Evolutionary conservation across 1,140 invertebrate species (phyloP).

Genomic region (Drosophila chauvacae): DNA sequence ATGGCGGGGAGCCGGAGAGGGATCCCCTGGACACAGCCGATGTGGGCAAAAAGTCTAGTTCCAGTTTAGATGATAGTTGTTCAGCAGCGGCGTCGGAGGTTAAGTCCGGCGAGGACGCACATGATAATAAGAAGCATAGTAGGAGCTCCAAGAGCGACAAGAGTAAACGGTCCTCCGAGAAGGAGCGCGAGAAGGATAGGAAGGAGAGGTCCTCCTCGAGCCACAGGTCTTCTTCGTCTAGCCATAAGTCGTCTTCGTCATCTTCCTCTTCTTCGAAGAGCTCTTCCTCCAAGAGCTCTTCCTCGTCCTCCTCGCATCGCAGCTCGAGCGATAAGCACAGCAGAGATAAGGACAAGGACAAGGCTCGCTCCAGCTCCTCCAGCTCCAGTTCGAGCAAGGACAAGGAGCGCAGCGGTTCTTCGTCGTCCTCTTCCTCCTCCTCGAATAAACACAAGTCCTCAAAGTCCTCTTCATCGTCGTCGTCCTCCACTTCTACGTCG

Average conservation of each 20-base stretch:
- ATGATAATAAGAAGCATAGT: constrained; percentile 62
- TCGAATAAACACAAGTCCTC: constrained; percentile 81
- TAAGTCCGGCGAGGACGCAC: constrained; percentile 56
- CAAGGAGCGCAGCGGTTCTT: constrained; percentile 70
- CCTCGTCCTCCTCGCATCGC: constrained; percentile 79
- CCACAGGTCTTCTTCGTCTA: constrained; percentile 60
- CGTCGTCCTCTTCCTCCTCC: constrained; percentile 64
- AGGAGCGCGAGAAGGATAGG: constrained; percentile 85
- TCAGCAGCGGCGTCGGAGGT: constrained; percentile 47
- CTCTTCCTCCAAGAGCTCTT: constrained; percentile 69
- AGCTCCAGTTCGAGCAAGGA: constrained; percentile 76
- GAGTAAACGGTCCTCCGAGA: constrained; percentile 75
- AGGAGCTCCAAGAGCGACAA: constrained; percentile 67
- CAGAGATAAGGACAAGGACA: constrained; percentile 67
- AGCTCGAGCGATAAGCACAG: constrained; percentile 78
- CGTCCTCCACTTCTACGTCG: constrained; percentile 58
- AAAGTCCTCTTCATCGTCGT: constrained; percentile 72
- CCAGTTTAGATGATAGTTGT: constrained; percentile 76
- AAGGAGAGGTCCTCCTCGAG: constrained; percentile 50
- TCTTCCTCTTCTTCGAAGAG: constrained; percentile 71
- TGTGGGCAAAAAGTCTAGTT: constrained; percentile 43
- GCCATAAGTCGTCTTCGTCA: constrained; percentile 76
- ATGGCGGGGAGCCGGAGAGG: constrained; percentile 18
- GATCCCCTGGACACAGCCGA: constrained; percentile 35
- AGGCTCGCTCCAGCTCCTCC: constrained; percentile 66